Evolutionary conservation across 2,797 vertebrate species (phyloP).

Genomic region (Emys orbicularis): DNA sequence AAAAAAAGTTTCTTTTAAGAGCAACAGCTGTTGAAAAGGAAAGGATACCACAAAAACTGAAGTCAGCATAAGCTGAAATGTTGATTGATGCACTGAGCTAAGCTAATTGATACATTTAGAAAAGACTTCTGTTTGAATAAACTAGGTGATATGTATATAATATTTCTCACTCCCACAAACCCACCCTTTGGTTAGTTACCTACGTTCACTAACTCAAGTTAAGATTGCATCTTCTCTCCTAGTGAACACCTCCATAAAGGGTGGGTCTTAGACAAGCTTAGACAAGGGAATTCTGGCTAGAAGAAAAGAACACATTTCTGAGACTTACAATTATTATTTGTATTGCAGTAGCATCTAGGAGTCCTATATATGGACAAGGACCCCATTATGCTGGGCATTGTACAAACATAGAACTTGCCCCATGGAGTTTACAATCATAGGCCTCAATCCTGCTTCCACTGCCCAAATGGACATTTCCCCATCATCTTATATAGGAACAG

Average conservation of each 20-base stretch:
- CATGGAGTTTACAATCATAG: not conserved
- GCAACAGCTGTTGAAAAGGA: slow-evolving; percentile 42
- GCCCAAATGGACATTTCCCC: not conserved
- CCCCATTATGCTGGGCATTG: not conserved
- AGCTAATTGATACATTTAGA: slow-evolving; percentile 47
- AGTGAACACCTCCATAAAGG: not conserved
- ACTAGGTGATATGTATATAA: not conserved
- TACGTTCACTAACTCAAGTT: not conserved
- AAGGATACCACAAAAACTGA: slow-evolving; percentile 45
- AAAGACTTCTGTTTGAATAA: slow-evolving; percentile 52
- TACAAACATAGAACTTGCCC: not conserved
- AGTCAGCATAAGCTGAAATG: slow-evolving; percentile 49
- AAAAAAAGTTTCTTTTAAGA: slow-evolving; percentile 47
- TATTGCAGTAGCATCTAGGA: not conserved
- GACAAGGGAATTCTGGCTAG: not conserved
- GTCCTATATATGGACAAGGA: not conserved
- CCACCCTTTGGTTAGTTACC: not conserved
- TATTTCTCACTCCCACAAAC: not conserved
- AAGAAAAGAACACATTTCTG: not conserved
- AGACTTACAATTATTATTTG: not conserved
- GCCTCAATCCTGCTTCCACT: not conserved
- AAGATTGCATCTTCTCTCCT: not conserved
- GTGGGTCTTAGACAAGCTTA: not conserved
- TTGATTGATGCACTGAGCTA: slow-evolving; percentile 36
- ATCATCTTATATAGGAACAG: not conserved